A percentile compares a stretch with the other conserved stretches of the same genome.
Conservation (phyloP, 2,113 vertebrate species). For the Lepisosteus oculatus region DNA sequence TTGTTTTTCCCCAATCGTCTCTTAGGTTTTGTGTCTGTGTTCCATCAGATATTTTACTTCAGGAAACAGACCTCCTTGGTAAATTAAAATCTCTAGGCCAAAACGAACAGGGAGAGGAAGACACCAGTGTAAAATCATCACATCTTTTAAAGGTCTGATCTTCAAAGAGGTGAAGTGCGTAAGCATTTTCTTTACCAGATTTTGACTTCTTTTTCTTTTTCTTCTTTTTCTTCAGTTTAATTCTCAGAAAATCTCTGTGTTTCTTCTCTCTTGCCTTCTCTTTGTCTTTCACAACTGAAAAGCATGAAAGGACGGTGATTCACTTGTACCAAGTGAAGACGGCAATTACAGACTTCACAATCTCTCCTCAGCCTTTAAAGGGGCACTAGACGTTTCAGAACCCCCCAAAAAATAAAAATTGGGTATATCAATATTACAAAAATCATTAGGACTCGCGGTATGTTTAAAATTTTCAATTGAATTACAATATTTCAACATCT, state of each 20-base stretch:
- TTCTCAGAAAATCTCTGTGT: conserved; percentile 74
- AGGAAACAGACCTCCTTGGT: too few relatives aligned
- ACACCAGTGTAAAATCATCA: neutral
- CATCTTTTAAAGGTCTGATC: neutral
- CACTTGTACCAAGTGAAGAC: too few relatives aligned
- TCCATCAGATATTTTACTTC: too few relatives aligned
- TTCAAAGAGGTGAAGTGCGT: neutral
- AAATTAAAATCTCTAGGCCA: neutral
- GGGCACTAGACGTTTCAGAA: too few relatives aligned
- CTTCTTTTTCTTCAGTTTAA: conserved; percentile 90
- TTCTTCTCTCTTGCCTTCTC: conserved; percentile 73
- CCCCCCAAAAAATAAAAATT: too few relatives aligned
- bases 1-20: neutral
- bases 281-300: conserved; percentile 64
- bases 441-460: too few relatives aligned
- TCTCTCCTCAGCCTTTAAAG: too few relatives aligned
- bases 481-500: too few relatives aligned
- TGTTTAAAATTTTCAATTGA: too few relatives aligned
- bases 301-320: conserved; percentile 19
- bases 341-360: too few relatives aligned
- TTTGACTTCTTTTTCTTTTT: conserved; percentile 86
- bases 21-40: too few relatives aligned
- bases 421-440: too few relatives aligned
- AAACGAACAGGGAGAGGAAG: conserved; percentile 4
- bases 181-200: conserved; percentile 65